phyloP scores from a whole-genome alignment of 1,140 invertebrate genomes.

The Protaetia brevitarsis region DNA sequence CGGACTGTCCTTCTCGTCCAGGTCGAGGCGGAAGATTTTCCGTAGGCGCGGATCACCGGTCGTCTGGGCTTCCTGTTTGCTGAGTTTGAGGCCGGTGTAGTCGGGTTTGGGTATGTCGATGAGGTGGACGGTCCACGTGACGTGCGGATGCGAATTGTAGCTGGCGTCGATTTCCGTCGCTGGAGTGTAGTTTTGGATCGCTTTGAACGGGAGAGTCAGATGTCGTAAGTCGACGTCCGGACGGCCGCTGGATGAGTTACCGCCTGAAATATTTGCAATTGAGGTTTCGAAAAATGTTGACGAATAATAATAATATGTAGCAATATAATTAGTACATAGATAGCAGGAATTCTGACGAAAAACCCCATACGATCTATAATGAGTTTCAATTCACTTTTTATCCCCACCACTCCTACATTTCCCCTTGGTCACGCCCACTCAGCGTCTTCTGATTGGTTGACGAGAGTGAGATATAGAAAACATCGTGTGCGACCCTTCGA shows the following conservation, averaged over 20 bases:
- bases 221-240: constrained; percentile 72
- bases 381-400: no score
- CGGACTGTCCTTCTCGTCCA: constrained; percentile 54
- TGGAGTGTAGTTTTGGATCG: constrained; percentile 69
- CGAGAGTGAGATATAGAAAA: no score
- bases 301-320: no score
- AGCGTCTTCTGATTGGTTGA: no score
- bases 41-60: constrained; percentile 67
- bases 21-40: constrained; percentile 66
- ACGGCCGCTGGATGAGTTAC: constrained; percentile 31
- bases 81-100: constrained; percentile 70
- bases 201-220: constrained; percentile 70
- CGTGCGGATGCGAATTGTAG: constrained; percentile 69
- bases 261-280: background rate
- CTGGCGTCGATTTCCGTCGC: constrained; percentile 83
- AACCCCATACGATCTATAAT: no score
- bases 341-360: no score
- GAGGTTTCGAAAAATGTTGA: no score
- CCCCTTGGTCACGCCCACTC: no score
- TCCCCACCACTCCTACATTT: no score
- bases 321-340: no score
- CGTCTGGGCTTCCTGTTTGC: constrained; percentile 63
- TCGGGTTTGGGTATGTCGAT: constrained; percentile 70
- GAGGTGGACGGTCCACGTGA: constrained; percentile 62
- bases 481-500: no score